Evolutionary conservation across 2,888 invertebrate genomes (phyloP).

Genomic region (Eugnorisma glareosa): DNA sequence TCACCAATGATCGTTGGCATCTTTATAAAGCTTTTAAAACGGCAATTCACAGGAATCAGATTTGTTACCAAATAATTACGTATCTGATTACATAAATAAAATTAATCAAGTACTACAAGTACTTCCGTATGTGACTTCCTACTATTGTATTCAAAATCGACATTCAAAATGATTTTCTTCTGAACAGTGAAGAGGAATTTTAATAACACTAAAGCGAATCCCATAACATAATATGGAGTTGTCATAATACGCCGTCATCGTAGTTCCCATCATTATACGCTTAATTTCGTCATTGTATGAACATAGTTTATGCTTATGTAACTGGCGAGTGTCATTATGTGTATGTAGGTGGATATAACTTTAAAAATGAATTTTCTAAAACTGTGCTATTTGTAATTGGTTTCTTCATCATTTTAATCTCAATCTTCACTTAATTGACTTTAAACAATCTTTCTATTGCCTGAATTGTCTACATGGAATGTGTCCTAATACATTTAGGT

Average conservation of each 20-base stretch:
- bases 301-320: slow-evolving; percentile 60
- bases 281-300: slow-evolving; percentile 74
- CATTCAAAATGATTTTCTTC: slow-evolving; percentile 62
- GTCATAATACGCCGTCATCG: slow-evolving; percentile 69
- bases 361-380: slow-evolving; percentile 22
- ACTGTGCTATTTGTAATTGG: neutral
- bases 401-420: neutral
- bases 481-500: neutral
- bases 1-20: neutral
- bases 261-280: slow-evolving; percentile 73
- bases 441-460: neutral
- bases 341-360: slow-evolving; percentile 3
- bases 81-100: slow-evolving; percentile 11
- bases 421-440: neutral
- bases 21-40: neutral
- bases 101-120: slow-evolving; percentile 17
- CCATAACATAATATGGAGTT: slow-evolving; percentile 70
- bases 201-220: slow-evolving; percentile 69
- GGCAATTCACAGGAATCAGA: neutral
- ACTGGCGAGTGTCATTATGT: slow-evolving; percentile 45
- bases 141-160: slow-evolving; percentile 63
- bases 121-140: slow-evolving; percentile 52
- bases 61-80: neutral
- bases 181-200: slow-evolving; percentile 66
- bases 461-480: neutral